Evolutionary conservation across 2,113 vertebrate genomes (phyloP).

Genomic region (Numida meleagris): DNA sequence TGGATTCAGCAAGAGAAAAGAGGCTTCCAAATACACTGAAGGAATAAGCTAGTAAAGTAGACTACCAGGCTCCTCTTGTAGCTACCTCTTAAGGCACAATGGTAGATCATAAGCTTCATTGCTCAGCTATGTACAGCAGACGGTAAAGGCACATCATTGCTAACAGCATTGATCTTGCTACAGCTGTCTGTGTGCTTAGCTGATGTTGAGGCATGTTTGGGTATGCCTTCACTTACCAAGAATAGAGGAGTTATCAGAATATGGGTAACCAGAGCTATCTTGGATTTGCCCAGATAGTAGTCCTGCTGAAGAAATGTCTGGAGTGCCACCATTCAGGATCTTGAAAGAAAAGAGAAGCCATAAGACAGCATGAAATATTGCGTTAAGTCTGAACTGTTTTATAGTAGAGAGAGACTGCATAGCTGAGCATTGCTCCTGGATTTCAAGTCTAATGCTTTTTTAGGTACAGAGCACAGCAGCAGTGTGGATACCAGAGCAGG

Average conservation of each 20-base stretch:
- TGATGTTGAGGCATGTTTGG: accelerated
- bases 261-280: slow-evolving; percentile 94
- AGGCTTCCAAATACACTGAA: neutral
- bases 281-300: slow-evolving; percentile 87
- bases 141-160: neutral
- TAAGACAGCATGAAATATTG: neutral
- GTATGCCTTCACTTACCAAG: slow-evolving; percentile 84
- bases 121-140: neutral
- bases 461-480: neutral
- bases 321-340: slow-evolving; percentile 94
- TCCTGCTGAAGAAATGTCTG: slow-evolving; percentile 89
- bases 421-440: neutral
- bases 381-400: neutral
- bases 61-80: neutral
- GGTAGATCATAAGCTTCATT: neutral
- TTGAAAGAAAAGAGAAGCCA: slow-evolving; percentile 59
- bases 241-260: slow-evolving; percentile 93
- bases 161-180: neutral
- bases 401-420: neutral
- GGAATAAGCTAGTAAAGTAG: accelerated
- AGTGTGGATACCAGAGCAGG: neutral
- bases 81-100: accelerated
- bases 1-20: neutral
- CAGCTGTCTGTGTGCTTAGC: accelerated
- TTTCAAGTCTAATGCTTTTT: accelerated